Base-by-base conservation (phyloP, 2,888 invertebrate species). In the Aspidiotus destructor region DNA sequence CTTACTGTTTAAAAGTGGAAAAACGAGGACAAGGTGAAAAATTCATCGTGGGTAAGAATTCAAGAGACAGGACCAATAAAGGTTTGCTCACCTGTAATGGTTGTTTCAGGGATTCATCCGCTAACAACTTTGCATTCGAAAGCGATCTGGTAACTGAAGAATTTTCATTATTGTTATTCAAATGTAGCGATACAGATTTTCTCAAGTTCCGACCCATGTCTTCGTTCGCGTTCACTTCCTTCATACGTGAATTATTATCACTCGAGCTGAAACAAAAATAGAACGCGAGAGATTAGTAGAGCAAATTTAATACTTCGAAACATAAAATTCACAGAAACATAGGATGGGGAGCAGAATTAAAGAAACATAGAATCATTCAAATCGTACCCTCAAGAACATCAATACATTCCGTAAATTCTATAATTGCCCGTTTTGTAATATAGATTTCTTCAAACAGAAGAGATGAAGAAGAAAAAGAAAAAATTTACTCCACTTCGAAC, bases 121-220 rank as follows among this genome's bases (percentile, higher is more conserved):
- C 53, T 28, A 67, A 60, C n/a, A 67, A 48, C 57, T 67, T 67
- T 13, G 67, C 44, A 15, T 67, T 67, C 41, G 28, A 48, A 17
- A 67, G 60, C 7, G 60, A 57, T 58, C 58, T 67, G 60, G 67
- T 67, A 67, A 67, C 67, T 48, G 67, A 55, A 16, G 57, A 41
- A 58, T 58, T 67, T 58, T 67, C 67, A 57, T 67, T 67, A 57
- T 61, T 61, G 10, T 67, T 67, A 40, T 67, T 67, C 52, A 67
- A 67, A 52, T 67, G 67, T 44, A 67, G 44, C 15, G 67, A 67
- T 9, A 67, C 67, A 11, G 67, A 16, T 67, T 67, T 67, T n/a
- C 60, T 41, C 41, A 67, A 60, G 44, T 67, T 67, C 16, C 67
- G 41, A 48, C 67, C 67, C 67, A 67, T 58, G 41, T 57, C 13